Conservation (phyloP, 2,888 invertebrate species). For the Macrosiphum euphorbiae region DNA sequence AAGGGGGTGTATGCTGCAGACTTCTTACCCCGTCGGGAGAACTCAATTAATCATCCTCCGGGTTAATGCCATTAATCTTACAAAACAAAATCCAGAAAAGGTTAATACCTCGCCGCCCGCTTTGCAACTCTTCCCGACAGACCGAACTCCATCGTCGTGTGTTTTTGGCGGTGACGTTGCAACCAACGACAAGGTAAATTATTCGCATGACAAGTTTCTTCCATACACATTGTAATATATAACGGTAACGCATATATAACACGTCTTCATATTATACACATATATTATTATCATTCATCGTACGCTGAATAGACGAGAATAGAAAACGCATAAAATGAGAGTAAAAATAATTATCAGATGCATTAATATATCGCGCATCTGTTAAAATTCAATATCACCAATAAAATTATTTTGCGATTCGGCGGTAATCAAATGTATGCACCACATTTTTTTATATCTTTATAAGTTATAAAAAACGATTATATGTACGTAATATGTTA, state of each 20-base stretch:
- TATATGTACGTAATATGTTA: background rate
- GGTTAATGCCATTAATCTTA: slow-evolving; percentile 61
- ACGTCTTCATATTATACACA: background rate
- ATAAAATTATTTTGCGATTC: slow-evolving; percentile 3
- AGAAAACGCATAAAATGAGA: background rate
- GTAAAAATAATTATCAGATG: slow-evolving; percentile 4
- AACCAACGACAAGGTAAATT: slow-evolving; percentile 31
- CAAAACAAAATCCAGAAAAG: slow-evolving; percentile 60
- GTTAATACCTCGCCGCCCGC: slow-evolving; percentile 22
- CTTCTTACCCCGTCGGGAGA: slow-evolving; percentile 33
- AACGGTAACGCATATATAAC: background rate
- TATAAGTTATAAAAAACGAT: background rate
- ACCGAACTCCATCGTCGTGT: background rate
- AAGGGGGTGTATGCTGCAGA: background rate
- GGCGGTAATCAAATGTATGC: background rate
- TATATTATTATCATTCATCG: background rate
- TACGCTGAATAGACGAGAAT: background rate
- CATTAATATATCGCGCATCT: background rate
- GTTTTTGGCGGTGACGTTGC: background rate
- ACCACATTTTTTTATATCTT: background rate
- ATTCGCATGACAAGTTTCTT: slow-evolving; percentile 27
- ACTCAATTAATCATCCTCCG: slow-evolving; percentile 54
- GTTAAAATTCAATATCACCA: background rate
- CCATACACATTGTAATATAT: background rate
- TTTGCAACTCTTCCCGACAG: background rate